phyloP scores from a whole-genome alignment of 30 jellyfish, hydroid and myxozoan genomes.

The Morbakka virulenta region DNA sequence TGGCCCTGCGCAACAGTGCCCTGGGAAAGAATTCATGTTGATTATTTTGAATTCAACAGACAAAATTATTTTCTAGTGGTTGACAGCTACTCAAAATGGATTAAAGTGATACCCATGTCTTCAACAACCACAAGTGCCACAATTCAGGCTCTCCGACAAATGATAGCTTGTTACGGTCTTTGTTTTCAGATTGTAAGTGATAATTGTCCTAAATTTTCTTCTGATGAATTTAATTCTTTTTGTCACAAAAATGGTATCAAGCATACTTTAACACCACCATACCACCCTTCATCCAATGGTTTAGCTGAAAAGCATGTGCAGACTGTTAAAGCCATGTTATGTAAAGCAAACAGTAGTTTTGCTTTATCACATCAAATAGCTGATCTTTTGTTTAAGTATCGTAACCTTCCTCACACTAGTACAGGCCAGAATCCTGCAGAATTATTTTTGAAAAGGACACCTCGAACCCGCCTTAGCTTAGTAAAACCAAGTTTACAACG shows the following conservation, averaged over 20 bases:
- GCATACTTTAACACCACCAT: conserved; percentile 47
- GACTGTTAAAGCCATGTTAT: conserved; percentile 70
- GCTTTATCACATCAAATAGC: not conserved
- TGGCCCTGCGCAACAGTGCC: conserved; percentile 28
- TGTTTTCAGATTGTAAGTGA: too few relatives aligned
- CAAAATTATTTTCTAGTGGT: conserved; percentile 28
- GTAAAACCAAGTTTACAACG: not conserved
- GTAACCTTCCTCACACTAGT: conserved; percentile 6
- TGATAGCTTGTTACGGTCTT: conserved; percentile 1
- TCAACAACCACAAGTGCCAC: not conserved
- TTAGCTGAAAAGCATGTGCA: conserved; percentile 60
- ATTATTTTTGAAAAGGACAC: conserved; percentile 10
- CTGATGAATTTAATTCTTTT: conserved; percentile 20
- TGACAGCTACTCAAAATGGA: conserved; percentile 33
- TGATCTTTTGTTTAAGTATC: conserved; percentile 5
- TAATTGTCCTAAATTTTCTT: conserved; percentile 40
- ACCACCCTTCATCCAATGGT: conserved; percentile 64
- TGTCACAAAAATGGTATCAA: not conserved
- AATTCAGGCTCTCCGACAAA: not conserved
- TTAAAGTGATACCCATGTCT: not conserved
- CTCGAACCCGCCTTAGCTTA: too few relatives aligned
- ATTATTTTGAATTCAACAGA: conserved; percentile 25
- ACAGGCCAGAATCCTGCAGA: conserved; percentile 34
- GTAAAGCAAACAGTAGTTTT: not conserved
- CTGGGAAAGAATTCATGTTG: conserved; percentile 19